phyloP scores from a whole-genome alignment of 2,113 vertebrate species.

The Laterallus jamaicensis region DNA sequence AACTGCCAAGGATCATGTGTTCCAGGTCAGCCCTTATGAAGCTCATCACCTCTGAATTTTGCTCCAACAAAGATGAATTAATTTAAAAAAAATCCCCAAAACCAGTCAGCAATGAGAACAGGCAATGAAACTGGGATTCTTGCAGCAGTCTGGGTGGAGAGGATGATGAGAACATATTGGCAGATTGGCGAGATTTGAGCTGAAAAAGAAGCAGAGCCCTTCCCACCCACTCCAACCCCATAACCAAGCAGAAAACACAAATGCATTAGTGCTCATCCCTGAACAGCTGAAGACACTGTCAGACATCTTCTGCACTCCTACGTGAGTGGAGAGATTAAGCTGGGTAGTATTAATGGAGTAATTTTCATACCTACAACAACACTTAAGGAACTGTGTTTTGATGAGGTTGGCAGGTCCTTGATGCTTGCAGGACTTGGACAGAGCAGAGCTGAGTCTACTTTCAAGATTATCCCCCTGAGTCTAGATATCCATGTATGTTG shows the following conservation, averaged over 20 bases:
- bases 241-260: slow-evolving; percentile 5
- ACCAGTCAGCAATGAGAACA: not conserved
- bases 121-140: not conserved
- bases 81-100: not conserved
- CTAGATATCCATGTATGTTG: not conserved
- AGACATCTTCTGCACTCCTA: slow-evolving; percentile 29
- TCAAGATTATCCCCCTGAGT: not conserved
- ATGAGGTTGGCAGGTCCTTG: not conserved
- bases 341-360: slow-evolving; percentile 1
- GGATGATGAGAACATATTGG: not conserved
- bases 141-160: not conserved
- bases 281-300: slow-evolving; percentile 23
- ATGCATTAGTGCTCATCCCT: not conserved
- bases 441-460: not conserved
- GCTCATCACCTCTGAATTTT: not conserved
- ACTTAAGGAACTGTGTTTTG: not conserved
- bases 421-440: not conserved
- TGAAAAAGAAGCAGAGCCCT: slow-evolving; percentile 27
- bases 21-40: not conserved
- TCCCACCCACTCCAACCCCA: slow-evolving; percentile 1
- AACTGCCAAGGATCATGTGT: not conserved
- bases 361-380: not conserved
- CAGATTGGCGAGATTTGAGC: not conserved
- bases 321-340: not conserved
- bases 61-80: not conserved